Evolutionary conservation across 2,113 vertebrate genomes (phyloP), one percentile per base, ranked within the genome.

Genomic region (Cepphus grylle): DNA sequence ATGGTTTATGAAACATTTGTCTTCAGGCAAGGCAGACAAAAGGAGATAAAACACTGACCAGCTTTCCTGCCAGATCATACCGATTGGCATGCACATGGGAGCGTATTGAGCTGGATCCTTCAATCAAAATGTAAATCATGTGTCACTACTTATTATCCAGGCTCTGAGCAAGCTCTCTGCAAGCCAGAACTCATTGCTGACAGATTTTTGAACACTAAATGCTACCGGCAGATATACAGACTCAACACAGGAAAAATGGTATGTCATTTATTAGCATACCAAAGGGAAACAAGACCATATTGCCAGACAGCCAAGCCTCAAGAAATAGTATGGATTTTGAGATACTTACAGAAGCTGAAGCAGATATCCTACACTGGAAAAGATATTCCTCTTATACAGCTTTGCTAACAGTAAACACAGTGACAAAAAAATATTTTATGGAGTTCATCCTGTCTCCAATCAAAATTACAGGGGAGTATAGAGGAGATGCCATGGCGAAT

Each of bases 91-190:
- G 80, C 76, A 71, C 71, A 55, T 5, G 11, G 47, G 71, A 93
- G 69, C 47, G n/a, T 90, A 73, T 13, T 86, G 82, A 92, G 63
- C 76, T 78, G 82, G 32, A 88, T 92, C 85, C 36, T 95, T 95
- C 85, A 92, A 90, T 95, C 90, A 95, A 91, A 96, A 93, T 94
- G 86, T 78, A 95, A 96, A 97, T 96, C 0, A 0, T 67, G 55
- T 85, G 56, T 94, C 90, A 92, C 83, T 92, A 56, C 59, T 94
- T 81, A 86, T 91, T 94, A 95, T 63, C 83, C n/a, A 90, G 82
- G 21, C 63, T 66, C 82, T 86, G 59, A 88, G 73, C 30, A 94
- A 85, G 30, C 79, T 94, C 62, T 94, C 72, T 86, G 67, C 47
- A 73, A 93, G 90, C 62, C 87, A 81, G 42, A 92, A 58, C 52